Evolutionary conservation across 1,140 invertebrate species (phyloP).

Genomic region (Limonius californicus): DNA sequence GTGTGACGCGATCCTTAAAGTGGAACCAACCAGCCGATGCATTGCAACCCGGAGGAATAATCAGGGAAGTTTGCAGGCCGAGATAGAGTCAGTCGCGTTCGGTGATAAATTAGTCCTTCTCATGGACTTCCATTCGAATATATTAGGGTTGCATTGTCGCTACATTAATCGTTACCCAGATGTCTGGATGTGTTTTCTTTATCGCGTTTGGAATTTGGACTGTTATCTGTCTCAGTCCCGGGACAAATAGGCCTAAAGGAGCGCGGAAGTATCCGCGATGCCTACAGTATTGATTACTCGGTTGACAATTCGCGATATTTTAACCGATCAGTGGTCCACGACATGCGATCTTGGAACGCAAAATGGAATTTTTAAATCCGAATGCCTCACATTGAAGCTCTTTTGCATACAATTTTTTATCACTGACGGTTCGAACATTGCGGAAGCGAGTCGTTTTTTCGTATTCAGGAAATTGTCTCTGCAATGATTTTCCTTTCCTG

Average conservation of each 20-base stretch:
- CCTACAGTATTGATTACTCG: neutral
- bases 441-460: too few species aligned
- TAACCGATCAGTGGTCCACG: neutral
- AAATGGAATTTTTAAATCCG: too few species aligned
- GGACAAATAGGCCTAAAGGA: slow-evolving; percentile 2
- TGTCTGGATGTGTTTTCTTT: slow-evolving; percentile 25
- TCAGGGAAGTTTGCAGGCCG: neutral
- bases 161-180: slow-evolving; percentile 39
- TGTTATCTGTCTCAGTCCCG: slow-evolving; percentile 6
- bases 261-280: neutral
- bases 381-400: too few species aligned
- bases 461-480: too few species aligned
- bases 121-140: slow-evolving; percentile 24
- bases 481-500: too few species aligned
- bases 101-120: slow-evolving; percentile 28
- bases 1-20: slow-evolving; percentile 29
- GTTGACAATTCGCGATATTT: neutral
- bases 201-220: neutral
- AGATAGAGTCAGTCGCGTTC: slow-evolving; percentile 1
- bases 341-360: too few species aligned
- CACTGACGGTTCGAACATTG: too few species aligned
- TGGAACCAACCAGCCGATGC: slow-evolving; percentile 24
- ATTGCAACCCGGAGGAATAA: slow-evolving; percentile 2
- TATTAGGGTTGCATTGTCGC: slow-evolving; percentile 39
- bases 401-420: too few species aligned